Evolutionary conservation across 1,140 invertebrate genomes (phyloP), one percentile per base, ranked within the genome.

Genomic region (Adoxophyes honmai): DNA sequence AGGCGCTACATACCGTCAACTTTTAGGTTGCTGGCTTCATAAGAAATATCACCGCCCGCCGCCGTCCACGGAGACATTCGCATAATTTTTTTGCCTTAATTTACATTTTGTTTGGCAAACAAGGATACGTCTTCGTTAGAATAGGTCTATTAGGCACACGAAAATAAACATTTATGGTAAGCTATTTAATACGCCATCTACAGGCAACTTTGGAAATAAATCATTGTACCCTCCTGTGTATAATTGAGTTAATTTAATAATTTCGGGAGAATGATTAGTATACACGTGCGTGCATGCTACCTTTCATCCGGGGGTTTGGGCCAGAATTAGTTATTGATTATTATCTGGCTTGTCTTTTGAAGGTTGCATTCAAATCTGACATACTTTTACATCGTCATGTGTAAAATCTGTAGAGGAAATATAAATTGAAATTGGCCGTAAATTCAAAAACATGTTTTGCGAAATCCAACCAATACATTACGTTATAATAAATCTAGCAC

Each of bases 1-100:
- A 52, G 21, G 52, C 56, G 59, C 61, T 55, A 57, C 55, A 64
- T 69, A 57, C 59, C 42, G 62, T 55, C 61, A 68, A 66, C 64
- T 68, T 65, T 66, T 61, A 60, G 59, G 52, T 56, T 37, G 42
- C 64, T 13, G 63, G 64, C 44, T 54, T 62, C 34, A 55, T 37
- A 42, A 37, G 48, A 18, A 62, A 15, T 36, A 38, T 55, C 53
- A 1, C 42, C 42, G 42, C 11, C 42, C 42, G 21, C 42, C n/a
- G 21, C 42, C 42, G 21, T 48, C 18, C 16, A 11, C 18, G 15
- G 42, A n/a, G 42, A 48, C 42, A 48, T 48, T 48, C 42, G 42
- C 42, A 48, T 48, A 48, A 48, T 48, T 48, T 48, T n/a, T 48
- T 48, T 48, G 42, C 42, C 42, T 6, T 48, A 48, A 48, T 48